These are phyloP conservation scores for Urocitellus parryii DNA, from an alignment of 2,113 vertebrate genomes.

Conservation along the genomic window DNA sequence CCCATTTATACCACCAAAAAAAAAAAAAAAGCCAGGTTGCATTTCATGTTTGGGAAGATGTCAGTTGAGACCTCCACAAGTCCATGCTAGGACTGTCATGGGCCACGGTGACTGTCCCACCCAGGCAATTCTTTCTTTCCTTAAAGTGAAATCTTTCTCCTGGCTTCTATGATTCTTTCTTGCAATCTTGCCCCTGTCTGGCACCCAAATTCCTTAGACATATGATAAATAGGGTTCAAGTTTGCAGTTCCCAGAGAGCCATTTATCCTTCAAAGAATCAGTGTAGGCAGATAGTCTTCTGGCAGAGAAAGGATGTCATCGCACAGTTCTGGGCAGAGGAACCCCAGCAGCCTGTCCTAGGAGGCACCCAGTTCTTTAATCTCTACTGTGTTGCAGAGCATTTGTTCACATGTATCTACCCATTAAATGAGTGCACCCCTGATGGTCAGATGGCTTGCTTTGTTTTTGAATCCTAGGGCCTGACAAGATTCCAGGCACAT, in stretches of 20 bases:
- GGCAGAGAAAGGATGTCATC: neutral
- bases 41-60: neutral
- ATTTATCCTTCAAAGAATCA: neutral
- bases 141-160: neutral
- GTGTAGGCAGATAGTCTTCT: neutral
- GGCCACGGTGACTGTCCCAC: neutral
- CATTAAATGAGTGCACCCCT: neutral
- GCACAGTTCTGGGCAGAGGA: neutral
- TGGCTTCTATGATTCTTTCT: neutral
- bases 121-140: neutral
- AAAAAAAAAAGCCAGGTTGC: neutral
- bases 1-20: neutral
- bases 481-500: neutral
- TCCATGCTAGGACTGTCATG: accelerated
- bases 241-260: neutral
- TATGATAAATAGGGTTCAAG: neutral
- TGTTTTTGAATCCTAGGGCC: neutral
- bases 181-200: neutral
- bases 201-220: neutral
- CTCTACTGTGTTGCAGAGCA: neutral
- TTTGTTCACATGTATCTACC: too few species aligned
- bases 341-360: neutral
- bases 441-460: too few species aligned
- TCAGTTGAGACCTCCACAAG: neutral
- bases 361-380: neutral